A percentile compares a stretch with the other conserved stretches of the same genome.
These are phyloP conservation scores for Mongoloraphidia duomilia DNA, from an alignment of 2,888 invertebrate genomes.

Conservation along the genomic window DNA sequence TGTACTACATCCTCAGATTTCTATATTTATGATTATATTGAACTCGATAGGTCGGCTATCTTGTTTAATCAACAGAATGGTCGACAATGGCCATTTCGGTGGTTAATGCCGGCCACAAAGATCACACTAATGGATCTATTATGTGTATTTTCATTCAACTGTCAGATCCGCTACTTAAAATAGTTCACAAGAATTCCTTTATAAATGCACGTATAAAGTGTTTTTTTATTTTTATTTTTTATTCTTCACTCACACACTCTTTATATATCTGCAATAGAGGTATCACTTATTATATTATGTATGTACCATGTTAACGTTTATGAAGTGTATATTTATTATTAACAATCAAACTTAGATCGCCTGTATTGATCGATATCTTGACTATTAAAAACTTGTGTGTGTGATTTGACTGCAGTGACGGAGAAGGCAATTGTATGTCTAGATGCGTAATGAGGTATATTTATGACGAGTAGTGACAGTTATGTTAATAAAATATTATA, in stretches of 20 bases:
- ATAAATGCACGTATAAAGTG: not conserved
- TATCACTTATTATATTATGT: no score
- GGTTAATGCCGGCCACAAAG: constrained; percentile 3
- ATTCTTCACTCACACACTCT: not conserved
- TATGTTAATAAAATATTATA: not conserved
- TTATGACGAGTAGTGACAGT: no score
- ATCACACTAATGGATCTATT: constrained; percentile 6
- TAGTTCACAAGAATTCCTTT: constrained; percentile 4
- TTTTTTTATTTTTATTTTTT: not conserved
- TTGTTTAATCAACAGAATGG: constrained; percentile 3
- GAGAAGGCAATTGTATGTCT: no score
- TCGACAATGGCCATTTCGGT: constrained; percentile 2
- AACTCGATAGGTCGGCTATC: not conserved
- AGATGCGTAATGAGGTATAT: no score
- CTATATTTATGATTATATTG: no score
- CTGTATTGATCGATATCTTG: no score
- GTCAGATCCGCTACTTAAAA: constrained; percentile 6
- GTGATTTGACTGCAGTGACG: no score
- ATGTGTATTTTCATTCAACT: constrained; percentile 5
- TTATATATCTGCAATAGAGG: not conserved
- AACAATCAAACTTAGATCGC: no score
- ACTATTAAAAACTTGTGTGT: no score
- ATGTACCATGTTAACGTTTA: no score
- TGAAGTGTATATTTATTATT: no score
- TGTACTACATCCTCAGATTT: no score